A percentile compares a stretch with the other conserved stretches of the same genome.
Evolutionary conservation across 1,140 invertebrate genomes (phyloP).

Genomic region (Heliconius nattereri): DNA sequence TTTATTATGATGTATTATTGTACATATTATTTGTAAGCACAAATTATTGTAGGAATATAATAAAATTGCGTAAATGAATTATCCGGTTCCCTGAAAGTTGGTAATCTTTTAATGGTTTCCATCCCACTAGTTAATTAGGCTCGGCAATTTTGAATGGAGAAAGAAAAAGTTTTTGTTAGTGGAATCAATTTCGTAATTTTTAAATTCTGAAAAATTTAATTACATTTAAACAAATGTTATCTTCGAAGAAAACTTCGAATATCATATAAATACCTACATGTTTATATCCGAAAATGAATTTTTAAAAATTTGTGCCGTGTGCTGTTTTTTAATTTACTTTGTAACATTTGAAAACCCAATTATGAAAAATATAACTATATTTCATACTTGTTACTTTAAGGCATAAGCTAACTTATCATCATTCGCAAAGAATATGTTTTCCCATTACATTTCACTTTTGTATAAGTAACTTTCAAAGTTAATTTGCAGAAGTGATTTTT

Average conservation of each 20-base stretch:
- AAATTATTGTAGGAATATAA: no score
- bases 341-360: not conserved
- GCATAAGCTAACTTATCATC: not conserved
- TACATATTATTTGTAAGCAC: no score
- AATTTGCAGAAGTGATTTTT: not conserved
- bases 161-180: no score
- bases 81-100: no score
- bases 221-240: not conserved
- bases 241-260: not conserved
- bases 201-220: no score
- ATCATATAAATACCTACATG: not conserved
- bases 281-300: not conserved
- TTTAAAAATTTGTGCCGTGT: not conserved
- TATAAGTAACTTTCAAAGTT: constrained; percentile 11
- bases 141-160: no score
- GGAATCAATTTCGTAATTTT: no score
- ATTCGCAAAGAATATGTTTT: constrained; percentile 9
- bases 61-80: no score
- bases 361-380: constrained; percentile 14
- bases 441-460: not conserved
- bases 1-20: no score
- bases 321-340: not conserved
- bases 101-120: no score
- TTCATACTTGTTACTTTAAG: not conserved
- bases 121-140: no score